Conservation (phyloP, 2,113 vertebrate species). For the Macroglossus sobrinus region DNA sequence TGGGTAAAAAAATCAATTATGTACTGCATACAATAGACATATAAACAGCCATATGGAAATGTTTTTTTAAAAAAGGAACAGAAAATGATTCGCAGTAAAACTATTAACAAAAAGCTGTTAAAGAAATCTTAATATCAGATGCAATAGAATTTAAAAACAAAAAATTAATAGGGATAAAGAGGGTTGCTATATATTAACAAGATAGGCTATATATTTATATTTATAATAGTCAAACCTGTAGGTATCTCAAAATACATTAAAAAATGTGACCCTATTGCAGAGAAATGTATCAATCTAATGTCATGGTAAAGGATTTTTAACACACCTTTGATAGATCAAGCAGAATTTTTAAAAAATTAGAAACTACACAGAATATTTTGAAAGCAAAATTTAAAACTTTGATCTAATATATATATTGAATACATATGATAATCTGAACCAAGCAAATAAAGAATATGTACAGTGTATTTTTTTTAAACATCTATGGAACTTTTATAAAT, state of each 20-base stretch:
- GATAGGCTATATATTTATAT: too few relatives aligned
- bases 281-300: background rate
- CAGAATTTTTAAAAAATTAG: background rate
- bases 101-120: background rate
- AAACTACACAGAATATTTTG: background rate
- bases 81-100: background rate
- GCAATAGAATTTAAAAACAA: background rate
- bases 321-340: background rate
- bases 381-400: background rate
- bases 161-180: background rate
- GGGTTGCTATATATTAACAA: background rate
- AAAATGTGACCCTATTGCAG: background rate
- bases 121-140: background rate
- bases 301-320: background rate
- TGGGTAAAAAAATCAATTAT: background rate
- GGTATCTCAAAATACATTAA: background rate
- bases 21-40: background rate
- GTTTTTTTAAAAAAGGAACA: background rate
- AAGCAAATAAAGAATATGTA: background rate
- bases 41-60: background rate
- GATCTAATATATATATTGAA: background rate
- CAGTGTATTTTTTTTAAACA: background rate
- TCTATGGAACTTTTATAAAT: background rate
- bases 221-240: background rate
- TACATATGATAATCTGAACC: background rate